phyloP scores from a whole-genome alignment of 2,888 invertebrate genomes.

The Philereme transversata region DNA sequence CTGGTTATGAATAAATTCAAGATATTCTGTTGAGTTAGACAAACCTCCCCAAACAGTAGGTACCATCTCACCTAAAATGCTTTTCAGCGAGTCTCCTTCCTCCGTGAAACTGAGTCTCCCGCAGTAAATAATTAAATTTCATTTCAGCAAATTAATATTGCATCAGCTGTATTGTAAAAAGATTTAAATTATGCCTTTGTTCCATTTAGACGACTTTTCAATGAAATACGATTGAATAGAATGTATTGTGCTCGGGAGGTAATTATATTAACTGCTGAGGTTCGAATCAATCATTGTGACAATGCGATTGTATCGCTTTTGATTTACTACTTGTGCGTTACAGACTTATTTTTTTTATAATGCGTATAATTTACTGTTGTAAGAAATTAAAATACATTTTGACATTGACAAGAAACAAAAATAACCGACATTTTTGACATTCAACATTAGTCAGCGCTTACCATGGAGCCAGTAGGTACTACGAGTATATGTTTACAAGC shows the following conservation, averaged over 20 bases:
- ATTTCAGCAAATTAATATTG: conserved; percentile 34
- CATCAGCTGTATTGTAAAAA: conserved; percentile 17
- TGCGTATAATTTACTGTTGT: background rate
- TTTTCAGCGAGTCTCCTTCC: conserved; percentile 51
- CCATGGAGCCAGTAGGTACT: too few relatives aligned
- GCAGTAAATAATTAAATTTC: conserved; percentile 46
- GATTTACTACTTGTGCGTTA: conserved; percentile 39
- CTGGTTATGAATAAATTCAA: too few relatives aligned
- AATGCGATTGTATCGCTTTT: conserved; percentile 41
- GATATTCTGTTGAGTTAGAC: too few relatives aligned
- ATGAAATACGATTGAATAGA: conserved; percentile 10
- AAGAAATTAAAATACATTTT: too few relatives aligned
- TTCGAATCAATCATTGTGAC: conserved; percentile 52
- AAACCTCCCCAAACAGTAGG: too few relatives aligned
- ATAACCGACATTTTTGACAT: too few relatives aligned
- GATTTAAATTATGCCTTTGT: conserved; percentile 21
- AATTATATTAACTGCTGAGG: conserved; percentile 40
- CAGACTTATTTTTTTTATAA: background rate
- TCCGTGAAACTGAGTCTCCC: conserved; percentile 61
- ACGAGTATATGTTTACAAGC: too few relatives aligned
- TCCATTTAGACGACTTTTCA: conserved; percentile 18
- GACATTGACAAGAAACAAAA: too few relatives aligned
- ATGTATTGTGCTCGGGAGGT: conserved; percentile 24
- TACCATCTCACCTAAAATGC: conserved; percentile 47
- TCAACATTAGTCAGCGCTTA: too few relatives aligned